Percentiles rank a stretch among this genome's conserved stretches.
phyloP scores from a whole-genome alignment of 2,888 invertebrate species.

The Ophion slaviceki region DNA sequence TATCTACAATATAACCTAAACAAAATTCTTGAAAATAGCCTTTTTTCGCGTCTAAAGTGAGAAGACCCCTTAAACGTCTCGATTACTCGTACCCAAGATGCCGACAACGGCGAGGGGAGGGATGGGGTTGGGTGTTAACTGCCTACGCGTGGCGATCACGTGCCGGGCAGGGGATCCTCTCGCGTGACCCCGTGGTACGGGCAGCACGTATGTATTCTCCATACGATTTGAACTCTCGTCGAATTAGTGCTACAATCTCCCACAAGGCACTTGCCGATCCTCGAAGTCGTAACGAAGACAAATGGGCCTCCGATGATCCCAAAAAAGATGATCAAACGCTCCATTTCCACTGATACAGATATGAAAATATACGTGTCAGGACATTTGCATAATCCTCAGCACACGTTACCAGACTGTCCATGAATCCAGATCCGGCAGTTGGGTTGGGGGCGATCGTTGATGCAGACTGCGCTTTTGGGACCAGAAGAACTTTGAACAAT shows the following conservation, averaged over 20 bases:
- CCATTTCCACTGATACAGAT: conserved; percentile 7
- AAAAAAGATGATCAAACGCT: conserved; percentile 25
- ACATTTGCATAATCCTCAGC: conserved; percentile 11
- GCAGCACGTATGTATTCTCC: conserved; percentile 67
- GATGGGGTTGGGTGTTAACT: conserved; percentile 70
- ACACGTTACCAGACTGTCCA: neutral
- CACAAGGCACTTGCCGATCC: conserved; percentile 49
- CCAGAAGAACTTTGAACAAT: conserved; percentile 74
- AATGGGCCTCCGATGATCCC: conserved; percentile 64
- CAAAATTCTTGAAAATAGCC: too few relatives aligned
- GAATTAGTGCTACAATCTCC: conserved; percentile 54
- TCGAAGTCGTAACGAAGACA: conserved; percentile 64
- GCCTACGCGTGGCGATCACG: conserved; percentile 76
- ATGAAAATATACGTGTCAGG: neutral
- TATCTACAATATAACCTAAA: too few relatives aligned
- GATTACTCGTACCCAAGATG: neutral
- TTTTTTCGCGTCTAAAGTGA: too few relatives aligned
- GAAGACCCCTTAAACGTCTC: neutral
- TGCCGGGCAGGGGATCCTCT: conserved; percentile 67
- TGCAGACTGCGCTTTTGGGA: conserved; percentile 68
- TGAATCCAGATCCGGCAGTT: conserved; percentile 24
- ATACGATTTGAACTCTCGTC: conserved; percentile 65
- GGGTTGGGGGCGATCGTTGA: conserved; percentile 72
- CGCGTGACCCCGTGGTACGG: conserved; percentile 70
- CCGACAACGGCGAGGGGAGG: neutral